Conservation (phyloP, 2,113 vertebrate genomes). For the Blennius ocellaris region DNA sequence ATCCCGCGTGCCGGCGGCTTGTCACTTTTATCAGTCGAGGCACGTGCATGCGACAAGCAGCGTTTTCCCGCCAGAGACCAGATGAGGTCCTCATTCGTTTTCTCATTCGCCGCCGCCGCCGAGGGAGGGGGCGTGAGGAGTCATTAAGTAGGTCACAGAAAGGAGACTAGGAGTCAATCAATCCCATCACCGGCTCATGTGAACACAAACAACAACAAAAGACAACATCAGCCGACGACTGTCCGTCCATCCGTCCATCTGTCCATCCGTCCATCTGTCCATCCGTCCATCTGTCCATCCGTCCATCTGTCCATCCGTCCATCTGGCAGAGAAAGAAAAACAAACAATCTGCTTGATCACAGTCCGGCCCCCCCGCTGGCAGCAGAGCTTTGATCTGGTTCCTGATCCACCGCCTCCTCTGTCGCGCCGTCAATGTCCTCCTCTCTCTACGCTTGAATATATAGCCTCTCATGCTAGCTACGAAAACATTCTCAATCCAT, state of each 20-base stretch:
- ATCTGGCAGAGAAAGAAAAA: constrained; percentile 1
- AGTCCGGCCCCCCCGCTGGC: constrained; percentile 18
- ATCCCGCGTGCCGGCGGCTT: constrained; percentile 6
- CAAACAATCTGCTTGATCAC: background rate
- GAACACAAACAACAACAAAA: constrained; percentile 24
- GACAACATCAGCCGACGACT: constrained; percentile 16
- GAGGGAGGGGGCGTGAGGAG: background rate
- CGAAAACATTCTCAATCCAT: no score
- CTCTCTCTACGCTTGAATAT: background rate
- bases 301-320: constrained; percentile 37
- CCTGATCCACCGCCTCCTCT: constrained; percentile 6
- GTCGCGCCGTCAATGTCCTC: constrained; percentile 16
- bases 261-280: no score
- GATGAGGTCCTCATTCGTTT: constrained; percentile 36
- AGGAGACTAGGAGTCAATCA: constrained; percentile 14
- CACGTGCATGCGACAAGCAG: background rate
- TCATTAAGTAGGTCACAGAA: constrained; percentile 34
- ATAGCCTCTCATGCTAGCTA: no score
- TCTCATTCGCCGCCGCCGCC: background rate
- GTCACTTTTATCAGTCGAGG: constrained; percentile 26
- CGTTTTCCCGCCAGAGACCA: constrained; percentile 3
- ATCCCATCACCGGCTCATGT: background rate
- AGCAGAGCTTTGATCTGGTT: no score
- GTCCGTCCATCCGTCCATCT: constrained; percentile 31
- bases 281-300: no score